phyloP scores from a whole-genome alignment of 2,113 vertebrate genomes.

The Sitta europaea region DNA sequence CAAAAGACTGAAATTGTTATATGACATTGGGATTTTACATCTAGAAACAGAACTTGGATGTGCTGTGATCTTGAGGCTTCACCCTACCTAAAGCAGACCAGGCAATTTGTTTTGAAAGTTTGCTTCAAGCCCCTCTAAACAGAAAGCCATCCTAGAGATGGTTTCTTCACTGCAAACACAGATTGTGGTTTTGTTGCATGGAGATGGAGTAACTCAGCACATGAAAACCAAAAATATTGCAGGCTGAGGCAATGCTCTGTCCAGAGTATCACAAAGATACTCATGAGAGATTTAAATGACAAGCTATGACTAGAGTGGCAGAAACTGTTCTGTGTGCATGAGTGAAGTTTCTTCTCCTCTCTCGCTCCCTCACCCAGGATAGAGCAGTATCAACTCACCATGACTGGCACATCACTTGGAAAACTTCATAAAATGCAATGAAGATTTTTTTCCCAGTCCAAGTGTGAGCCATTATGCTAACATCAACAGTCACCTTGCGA shows the following conservation, averaged over 20 bases:
- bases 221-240: neutral
- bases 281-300: neutral
- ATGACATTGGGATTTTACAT: neutral
- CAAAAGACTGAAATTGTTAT: neutral
- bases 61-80: neutral
- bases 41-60: neutral
- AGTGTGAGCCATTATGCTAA: neutral
- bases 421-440: neutral
- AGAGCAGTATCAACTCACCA: neutral
- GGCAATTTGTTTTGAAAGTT: neutral
- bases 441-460: neutral
- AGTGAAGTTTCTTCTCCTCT: neutral
- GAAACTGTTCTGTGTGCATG: neutral
- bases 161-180: neutral
- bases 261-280: accelerated
- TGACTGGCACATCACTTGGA: neutral
- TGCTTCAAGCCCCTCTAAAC: neutral
- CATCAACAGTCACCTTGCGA: neutral
- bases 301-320: neutral
- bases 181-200: neutral
- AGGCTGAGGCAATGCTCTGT: neutral
- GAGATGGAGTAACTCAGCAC: neutral
- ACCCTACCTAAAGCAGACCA: neutral
- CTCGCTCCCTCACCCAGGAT: neutral
- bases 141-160: neutral